Percentiles rank a stretch among this genome's conserved stretches.
Conservation (phyloP, 2,888 invertebrate species). For the Hyppa rectilinea region DNA sequence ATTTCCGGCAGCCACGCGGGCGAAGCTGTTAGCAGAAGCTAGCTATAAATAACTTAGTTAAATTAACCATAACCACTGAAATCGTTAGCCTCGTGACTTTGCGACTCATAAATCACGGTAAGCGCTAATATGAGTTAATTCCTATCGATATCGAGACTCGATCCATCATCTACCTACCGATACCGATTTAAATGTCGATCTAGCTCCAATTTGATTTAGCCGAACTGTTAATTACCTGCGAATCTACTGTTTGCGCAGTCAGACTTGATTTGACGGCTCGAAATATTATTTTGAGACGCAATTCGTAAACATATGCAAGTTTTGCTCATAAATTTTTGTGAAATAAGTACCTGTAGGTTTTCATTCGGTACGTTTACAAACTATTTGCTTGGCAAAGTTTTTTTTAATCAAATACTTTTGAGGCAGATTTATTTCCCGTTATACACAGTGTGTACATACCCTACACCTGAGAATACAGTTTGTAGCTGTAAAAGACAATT, state of each 20-base stretch:
- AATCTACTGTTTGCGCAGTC: slow-evolving; percentile 53
- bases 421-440: background rate
- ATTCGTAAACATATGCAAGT: background rate
- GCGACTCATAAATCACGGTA: slow-evolving; percentile 75
- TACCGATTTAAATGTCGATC: slow-evolving; percentile 63
- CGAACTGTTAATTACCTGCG: slow-evolving; percentile 60
- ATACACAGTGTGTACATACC: background rate
- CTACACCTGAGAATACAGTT: background rate
- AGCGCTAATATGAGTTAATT: slow-evolving; percentile 73
- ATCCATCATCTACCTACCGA: slow-evolving; percentile 67
- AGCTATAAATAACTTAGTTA: background rate
- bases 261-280: slow-evolving; percentile 38
- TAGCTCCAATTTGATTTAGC: slow-evolving; percentile 59
- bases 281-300: slow-evolving; percentile 38
- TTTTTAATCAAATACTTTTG: too few species aligned
- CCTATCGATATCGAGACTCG: slow-evolving; percentile 50
- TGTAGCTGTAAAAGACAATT: background rate
- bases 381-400: background rate
- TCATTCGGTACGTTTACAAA: background rate
- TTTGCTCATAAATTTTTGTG: background rate
- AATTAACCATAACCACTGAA: slow-evolving; percentile 22
- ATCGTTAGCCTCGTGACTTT: slow-evolving; percentile 66
- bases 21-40: too few species aligned
- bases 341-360: background rate
- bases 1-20: too few species aligned